Percentiles rank a stretch among this genome's conserved stretches.
Evolutionary conservation across 2,113 vertebrate species (phyloP).

Genomic region (Dryoscopus gambensis): DNA sequence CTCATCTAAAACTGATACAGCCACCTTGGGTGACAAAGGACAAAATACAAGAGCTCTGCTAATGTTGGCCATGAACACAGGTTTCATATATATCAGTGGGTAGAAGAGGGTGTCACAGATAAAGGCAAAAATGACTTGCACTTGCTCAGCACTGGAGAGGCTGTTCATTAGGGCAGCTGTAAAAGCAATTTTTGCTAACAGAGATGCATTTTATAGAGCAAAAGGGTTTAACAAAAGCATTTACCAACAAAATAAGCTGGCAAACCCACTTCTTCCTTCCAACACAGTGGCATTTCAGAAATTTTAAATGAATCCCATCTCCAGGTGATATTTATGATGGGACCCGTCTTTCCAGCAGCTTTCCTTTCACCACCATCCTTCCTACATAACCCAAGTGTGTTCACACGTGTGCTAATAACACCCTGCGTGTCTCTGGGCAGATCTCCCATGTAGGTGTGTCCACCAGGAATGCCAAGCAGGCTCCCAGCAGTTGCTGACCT

Average conservation of each 20-base stretch:
- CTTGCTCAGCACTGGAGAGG: neutral
- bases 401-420: neutral
- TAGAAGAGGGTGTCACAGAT: neutral
- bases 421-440: neutral
- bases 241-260: neutral
- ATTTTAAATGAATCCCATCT: neutral
- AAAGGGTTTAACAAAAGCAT: neutral
- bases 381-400: neutral
- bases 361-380: neutral
- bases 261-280: neutral
- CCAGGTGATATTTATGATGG: neutral
- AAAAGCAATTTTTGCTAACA: neutral
- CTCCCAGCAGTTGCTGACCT: neutral
- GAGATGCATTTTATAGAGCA: neutral
- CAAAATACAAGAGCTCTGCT: neutral
- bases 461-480: neutral
- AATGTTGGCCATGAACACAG: neutral
- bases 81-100: neutral
- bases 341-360: neutral
- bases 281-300: neutral
- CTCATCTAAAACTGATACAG: conserved; percentile 28
- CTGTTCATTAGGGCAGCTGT: neutral
- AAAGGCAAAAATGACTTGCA: neutral
- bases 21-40: neutral
- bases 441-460: neutral